Conservation (phyloP, 2,888 invertebrate genomes). For the Polia nebulosa region DNA sequence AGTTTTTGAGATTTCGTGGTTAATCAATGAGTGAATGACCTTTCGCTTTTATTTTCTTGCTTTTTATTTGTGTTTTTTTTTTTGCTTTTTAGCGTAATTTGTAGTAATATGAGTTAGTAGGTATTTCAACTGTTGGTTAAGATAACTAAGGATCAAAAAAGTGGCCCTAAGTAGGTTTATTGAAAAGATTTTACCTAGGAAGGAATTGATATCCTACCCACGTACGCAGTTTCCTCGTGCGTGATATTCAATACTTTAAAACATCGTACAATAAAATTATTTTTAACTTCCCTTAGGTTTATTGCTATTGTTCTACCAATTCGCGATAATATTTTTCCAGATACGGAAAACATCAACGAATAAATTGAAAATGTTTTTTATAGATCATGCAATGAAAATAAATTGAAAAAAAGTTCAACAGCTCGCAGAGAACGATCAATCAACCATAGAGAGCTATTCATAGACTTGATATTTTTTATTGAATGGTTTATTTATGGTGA, state of each 20-base stretch:
- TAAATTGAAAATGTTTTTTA: conserved; percentile 26
- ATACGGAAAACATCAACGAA: conserved; percentile 19
- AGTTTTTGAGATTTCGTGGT: too few relatives aligned
- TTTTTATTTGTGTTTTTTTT: too few relatives aligned
- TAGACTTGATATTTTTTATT: conserved; percentile 29
- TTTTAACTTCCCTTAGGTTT: not conserved
- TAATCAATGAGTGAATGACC: too few relatives aligned
- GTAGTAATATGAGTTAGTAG: too few relatives aligned
- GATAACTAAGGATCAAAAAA: too few relatives aligned
- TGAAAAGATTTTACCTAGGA: not conserved
- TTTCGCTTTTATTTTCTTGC: too few relatives aligned
- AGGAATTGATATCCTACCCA: too few relatives aligned
- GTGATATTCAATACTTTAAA: conserved; percentile 13
- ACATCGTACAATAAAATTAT: not conserved
- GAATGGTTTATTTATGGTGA: conserved; percentile 30
- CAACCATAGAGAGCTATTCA: conserved; percentile 41
- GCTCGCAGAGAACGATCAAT: conserved; percentile 25
- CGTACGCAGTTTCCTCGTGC: not conserved
- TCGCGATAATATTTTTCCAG: not conserved
- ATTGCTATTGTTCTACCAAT: not conserved
- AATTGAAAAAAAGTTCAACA: conserved; percentile 14
- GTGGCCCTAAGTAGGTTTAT: not conserved
- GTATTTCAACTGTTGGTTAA: too few relatives aligned
- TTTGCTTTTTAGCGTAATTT: too few relatives aligned
- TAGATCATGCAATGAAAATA: conserved; percentile 23